Evolutionary conservation across 2,797 vertebrate genomes (phyloP).

Genomic region (Sylvilagus floridanus): DNA sequence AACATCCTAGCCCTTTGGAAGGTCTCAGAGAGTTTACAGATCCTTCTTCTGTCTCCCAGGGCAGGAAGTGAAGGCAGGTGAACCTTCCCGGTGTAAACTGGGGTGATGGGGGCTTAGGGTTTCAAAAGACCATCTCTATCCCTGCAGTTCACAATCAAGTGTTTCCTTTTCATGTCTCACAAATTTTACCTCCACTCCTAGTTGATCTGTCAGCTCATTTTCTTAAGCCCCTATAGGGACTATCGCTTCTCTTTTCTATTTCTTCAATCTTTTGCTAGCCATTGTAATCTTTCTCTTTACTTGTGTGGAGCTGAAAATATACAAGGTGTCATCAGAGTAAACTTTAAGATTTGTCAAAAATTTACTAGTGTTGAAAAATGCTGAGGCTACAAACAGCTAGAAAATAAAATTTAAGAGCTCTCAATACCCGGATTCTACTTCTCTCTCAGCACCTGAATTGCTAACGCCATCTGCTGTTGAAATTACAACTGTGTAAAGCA

Average conservation of each 20-base stretch:
- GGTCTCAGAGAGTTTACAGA: not conserved
- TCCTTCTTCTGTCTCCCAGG: fast-evolving
- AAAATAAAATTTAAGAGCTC: not conserved
- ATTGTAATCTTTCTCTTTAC: constrained; percentile 57
- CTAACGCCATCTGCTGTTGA: constrained; percentile 70
- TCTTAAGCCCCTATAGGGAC: not conserved
- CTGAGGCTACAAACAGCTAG: constrained; percentile 34
- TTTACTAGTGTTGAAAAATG: constrained; percentile 50
- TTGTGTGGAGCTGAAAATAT: constrained; percentile 53
- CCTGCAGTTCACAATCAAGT: not conserved
- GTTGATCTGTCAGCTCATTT: not conserved
- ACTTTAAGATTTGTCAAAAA: constrained; percentile 46
- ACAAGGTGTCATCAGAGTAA: constrained; percentile 61
- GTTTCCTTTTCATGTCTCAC: constrained; percentile 20
- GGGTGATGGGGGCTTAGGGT: not conserved
- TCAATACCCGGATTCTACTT: not conserved
- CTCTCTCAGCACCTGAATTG: not conserved
- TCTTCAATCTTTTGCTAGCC: constrained; percentile 59
- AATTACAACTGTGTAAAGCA: not conserved
- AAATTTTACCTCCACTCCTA: not conserved
- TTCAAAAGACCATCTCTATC: not conserved
- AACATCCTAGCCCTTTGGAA: not conserved
- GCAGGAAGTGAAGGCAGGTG: fast-evolving
- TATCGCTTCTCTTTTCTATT: constrained; percentile 12
- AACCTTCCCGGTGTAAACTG: not conserved